Base-by-base conservation (phyloP, 2,797 vertebrate genomes). In the Lithobates pipiens region DNA sequence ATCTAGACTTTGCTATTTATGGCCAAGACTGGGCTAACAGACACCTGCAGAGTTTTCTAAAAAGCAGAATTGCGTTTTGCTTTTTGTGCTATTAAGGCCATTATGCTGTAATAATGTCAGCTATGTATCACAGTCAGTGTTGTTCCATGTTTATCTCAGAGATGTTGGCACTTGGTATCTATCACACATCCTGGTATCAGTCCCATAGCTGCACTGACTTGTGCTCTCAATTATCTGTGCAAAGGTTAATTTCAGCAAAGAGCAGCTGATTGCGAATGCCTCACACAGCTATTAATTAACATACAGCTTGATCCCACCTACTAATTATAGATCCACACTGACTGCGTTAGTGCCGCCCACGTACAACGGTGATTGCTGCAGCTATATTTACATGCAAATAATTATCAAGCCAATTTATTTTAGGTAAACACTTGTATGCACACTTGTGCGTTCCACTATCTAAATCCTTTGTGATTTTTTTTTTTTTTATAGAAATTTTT, bases 301-400 rank as follows among this genome's bases (percentile, higher is more conserved):
- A 81, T 72, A 39, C 79, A 61, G 79, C 79, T 46, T n/a, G 79
- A 81, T 72, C 69, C 69, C 69, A 81, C 79, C 79, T 81, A 72
- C 77, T 72, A 81, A 81, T 73, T 72, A 81, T 61, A 81, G 32
- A 29, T 27, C 69, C 63, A 61, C 79, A 27, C 69, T 81, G 68
- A 25, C 57, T 69, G 70, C 67, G 44, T 50, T 70, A 71, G 32
- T 27, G 15, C 44, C 7, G 29, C 79, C 79, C 32, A 81, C 69
- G 50, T 54, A 72, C 27, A 61, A 34, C 39, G 34, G 79, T 39
- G 79, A 36, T 32, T 81, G 25, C 36, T 23, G 50, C 69, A 63
- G 79, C 32, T 72, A 72, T 63, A 81, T 81, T 81, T 72, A 70
- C 36, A 72, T 81, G 50, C 79, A 25, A 72, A 42, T 29, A 72